These are phyloP conservation scores for Hycleus cichorii DNA, from an alignment of 1,140 invertebrate species.

Conservation along the genomic window DNA sequence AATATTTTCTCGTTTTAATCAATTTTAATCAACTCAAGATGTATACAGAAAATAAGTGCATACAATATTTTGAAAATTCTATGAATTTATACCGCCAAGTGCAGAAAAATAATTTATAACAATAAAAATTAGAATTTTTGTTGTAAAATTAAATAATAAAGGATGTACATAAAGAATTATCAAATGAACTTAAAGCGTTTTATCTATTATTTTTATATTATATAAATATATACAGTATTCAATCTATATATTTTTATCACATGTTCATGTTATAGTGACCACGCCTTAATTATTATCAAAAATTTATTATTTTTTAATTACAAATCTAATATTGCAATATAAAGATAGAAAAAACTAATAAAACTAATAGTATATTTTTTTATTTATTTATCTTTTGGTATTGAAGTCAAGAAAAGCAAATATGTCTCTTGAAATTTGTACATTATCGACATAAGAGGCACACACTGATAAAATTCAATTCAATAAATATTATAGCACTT, in stretches of 20 bases:
- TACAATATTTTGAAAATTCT: too few relatives aligned
- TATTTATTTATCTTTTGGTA: slow-evolving; percentile 11
- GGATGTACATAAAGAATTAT: too few relatives aligned
- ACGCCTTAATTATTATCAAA: too few relatives aligned
- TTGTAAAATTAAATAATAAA: too few relatives aligned
- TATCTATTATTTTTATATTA: slow-evolving; percentile 27
- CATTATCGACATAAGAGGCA: slow-evolving; percentile 24
- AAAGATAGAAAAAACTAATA: slow-evolving; percentile 21
- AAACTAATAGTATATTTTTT: slow-evolving; percentile 1
- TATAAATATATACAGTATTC: slow-evolving; percentile 30
- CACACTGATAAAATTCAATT: slow-evolving; percentile 20
- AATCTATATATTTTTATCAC: slow-evolving; percentile 21
- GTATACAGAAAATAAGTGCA: too few relatives aligned
- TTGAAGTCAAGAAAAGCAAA: slow-evolving; percentile 14
- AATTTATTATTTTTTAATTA: slow-evolving; percentile 2
- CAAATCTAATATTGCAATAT: slow-evolving; percentile 10
- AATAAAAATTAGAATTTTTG: too few relatives aligned
- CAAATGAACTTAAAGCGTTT: slow-evolving; percentile 9
- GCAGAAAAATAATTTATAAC: too few relatives aligned
- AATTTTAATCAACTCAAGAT: too few relatives aligned
- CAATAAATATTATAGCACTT: slow-evolving; percentile 31
- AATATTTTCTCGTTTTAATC: too few relatives aligned
- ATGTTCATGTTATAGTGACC: slow-evolving; percentile 14
- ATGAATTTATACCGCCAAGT: too few relatives aligned
- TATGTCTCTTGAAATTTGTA: slow-evolving; percentile 19